These are phyloP conservation scores for Micromesistius poutassou DNA, from an alignment of 2,797 vertebrate species.

Conservation along the genomic window DNA sequence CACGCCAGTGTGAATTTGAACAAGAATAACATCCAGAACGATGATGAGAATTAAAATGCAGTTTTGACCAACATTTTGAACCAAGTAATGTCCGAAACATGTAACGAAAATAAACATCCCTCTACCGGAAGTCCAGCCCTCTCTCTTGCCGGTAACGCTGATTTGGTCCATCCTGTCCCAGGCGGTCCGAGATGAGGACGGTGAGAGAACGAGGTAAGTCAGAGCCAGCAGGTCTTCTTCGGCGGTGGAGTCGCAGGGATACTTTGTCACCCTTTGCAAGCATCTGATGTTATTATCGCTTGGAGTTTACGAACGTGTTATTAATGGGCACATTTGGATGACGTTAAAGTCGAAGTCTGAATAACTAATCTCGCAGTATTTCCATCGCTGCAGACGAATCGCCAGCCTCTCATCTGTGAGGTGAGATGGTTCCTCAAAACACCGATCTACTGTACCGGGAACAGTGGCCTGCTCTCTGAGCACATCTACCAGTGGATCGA, in stretches of 20 bases:
- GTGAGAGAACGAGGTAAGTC: not conserved
- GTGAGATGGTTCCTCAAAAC: not conserved
- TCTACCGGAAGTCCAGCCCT: not conserved
- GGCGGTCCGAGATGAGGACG: not conserved
- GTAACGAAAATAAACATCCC: not conserved
- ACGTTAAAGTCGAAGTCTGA: not conserved
- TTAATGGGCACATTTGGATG: not conserved
- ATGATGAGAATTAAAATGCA: not conserved
- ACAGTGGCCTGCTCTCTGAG: not conserved
- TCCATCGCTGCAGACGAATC: not conserved
- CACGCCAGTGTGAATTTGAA: not conserved
- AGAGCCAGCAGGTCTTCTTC: not conserved
- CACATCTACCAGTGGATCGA: not conserved
- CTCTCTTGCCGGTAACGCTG: not conserved
- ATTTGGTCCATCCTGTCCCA: not conserved
- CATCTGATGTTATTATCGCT: not conserved
- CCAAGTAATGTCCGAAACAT: not conserved
- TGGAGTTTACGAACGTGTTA: not conserved
- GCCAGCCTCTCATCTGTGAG: not conserved
- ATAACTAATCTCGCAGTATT: not conserved
- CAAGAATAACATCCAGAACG: not conserved
- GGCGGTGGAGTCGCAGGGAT: not conserved
- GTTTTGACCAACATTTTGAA: not conserved
- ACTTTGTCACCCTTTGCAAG: not conserved
- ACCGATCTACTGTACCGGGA: not conserved